Evolutionary conservation across 2,888 invertebrate species (phyloP).

Genomic region (Cosmorhoe ocellata): DNA sequence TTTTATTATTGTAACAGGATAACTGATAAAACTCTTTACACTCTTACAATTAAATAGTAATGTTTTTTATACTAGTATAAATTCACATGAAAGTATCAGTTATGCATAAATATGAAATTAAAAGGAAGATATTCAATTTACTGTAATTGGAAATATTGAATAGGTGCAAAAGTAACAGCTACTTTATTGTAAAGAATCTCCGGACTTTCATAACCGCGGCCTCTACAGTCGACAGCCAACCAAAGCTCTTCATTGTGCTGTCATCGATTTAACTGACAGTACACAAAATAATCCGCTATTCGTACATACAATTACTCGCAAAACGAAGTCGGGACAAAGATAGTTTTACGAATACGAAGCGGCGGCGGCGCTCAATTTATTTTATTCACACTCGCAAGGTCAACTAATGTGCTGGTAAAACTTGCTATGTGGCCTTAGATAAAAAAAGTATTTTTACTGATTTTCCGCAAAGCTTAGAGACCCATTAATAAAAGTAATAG

Average conservation of each 20-base stretch:
- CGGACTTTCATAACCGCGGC: conserved; percentile 53
- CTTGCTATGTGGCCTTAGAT: no score
- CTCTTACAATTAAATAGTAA: no score
- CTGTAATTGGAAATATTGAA: conserved; percentile 17
- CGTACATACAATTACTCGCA: conserved; percentile 68
- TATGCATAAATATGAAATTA: background rate
- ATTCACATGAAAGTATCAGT: background rate
- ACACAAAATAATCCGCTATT: conserved; percentile 76
- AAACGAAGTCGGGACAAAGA: conserved; percentile 64
- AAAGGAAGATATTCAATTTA: conserved; percentile 8
- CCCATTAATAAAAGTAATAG: no score
- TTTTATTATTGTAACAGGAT: no score
- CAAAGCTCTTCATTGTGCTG: conserved; percentile 74
- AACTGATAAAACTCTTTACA: no score
- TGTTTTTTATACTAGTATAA: background rate
- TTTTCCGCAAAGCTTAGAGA: no score
- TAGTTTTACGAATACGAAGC: conserved; percentile 52
- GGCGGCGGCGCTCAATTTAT: conserved; percentile 51
- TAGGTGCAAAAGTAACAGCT: conserved; percentile 24
- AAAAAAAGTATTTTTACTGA: no score
- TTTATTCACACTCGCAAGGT: conserved; percentile 52
- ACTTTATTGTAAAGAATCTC: conserved; percentile 38
- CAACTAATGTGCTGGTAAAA: no score
- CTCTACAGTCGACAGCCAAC: conserved; percentile 58
- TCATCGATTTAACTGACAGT: conserved; percentile 76